phyloP scores from a whole-genome alignment of 2,888 invertebrate genomes.

The Epistrophella euchroma region DNA sequence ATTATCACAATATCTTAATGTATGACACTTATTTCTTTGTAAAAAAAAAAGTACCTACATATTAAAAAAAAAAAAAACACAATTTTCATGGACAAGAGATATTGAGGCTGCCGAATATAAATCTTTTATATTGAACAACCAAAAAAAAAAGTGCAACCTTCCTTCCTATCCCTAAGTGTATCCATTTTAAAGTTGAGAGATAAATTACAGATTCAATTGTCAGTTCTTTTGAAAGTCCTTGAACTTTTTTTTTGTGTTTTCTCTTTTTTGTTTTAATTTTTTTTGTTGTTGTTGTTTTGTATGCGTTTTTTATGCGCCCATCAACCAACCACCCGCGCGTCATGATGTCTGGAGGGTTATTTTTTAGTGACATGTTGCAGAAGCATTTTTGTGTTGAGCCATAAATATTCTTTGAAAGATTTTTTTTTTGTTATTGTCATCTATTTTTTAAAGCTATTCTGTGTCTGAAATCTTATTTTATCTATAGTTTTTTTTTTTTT shows the following conservation, averaged over 20 bases:
- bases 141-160: slow-evolving; percentile 33
- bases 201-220: slow-evolving; percentile 73
- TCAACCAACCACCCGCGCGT: slow-evolving; percentile 45
- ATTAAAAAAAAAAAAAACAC: background rate
- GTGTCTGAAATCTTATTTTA: slow-evolving; percentile 48
- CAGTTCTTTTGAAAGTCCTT: slow-evolving; percentile 64
- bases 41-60: slow-evolving; percentile 1
- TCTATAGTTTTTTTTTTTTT: slow-evolving; percentile 22
- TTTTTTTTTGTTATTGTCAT: background rate
- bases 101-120: slow-evolving; percentile 56
- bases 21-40: slow-evolving; percentile 72
- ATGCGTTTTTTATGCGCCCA: slow-evolving; percentile 23
- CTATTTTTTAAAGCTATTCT: slow-evolving; percentile 9
- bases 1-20: slow-evolving; percentile 28
- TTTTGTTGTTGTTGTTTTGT: slow-evolving; percentile 5
- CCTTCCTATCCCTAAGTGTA: slow-evolving; percentile 23
- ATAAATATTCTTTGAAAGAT: slow-evolving; percentile 45
- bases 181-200: slow-evolving; percentile 45
- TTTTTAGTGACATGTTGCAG: slow-evolving; percentile 58
- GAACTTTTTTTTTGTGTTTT: slow-evolving; percentile 65
- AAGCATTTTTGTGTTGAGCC: slow-evolving; percentile 26
- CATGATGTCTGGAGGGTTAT: slow-evolving; percentile 61
- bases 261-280: slow-evolving; percentile 12
- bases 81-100: slow-evolving; percentile 52
- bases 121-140: background rate